phyloP scores from a whole-genome alignment of 2,797 vertebrate genomes.

The Sebastes matsubarae region DNA sequence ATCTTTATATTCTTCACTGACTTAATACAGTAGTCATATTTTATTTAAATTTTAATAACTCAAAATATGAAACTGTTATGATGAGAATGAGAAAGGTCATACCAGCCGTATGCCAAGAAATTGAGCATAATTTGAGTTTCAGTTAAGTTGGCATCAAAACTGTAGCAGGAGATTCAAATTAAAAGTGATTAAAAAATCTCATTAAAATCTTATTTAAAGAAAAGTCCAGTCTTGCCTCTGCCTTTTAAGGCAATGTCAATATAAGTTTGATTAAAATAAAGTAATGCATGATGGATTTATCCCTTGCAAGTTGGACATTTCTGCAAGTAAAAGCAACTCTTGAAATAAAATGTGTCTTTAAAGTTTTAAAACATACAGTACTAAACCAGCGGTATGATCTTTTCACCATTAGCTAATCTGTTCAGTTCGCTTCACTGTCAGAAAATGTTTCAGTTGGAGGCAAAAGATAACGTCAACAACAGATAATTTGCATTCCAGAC shows the following conservation, averaged over 20 bases:
- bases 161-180: not conserved
- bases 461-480: not conserved
- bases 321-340: not conserved
- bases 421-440: not conserved
- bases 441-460: not conserved
- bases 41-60: not conserved
- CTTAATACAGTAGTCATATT: no score
- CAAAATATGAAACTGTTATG: not conserved
- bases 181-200: not conserved
- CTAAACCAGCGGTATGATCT: not conserved
- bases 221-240: not conserved
- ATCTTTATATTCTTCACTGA: no score
- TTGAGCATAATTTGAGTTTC: not conserved
- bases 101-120: not conserved
- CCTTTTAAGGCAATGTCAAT: not conserved
- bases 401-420: not conserved
- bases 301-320: not conserved
- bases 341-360: not conserved
- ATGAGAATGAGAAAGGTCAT: not conserved
- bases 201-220: not conserved
- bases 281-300: not conserved
- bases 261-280: not conserved
- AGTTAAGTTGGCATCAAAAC: not conserved
- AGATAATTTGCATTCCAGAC: conserved; percentile 11
- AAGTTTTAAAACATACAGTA: not conserved